Conservation (phyloP, 2,113 vertebrate genomes). For the Strigops habroptila region DNA sequence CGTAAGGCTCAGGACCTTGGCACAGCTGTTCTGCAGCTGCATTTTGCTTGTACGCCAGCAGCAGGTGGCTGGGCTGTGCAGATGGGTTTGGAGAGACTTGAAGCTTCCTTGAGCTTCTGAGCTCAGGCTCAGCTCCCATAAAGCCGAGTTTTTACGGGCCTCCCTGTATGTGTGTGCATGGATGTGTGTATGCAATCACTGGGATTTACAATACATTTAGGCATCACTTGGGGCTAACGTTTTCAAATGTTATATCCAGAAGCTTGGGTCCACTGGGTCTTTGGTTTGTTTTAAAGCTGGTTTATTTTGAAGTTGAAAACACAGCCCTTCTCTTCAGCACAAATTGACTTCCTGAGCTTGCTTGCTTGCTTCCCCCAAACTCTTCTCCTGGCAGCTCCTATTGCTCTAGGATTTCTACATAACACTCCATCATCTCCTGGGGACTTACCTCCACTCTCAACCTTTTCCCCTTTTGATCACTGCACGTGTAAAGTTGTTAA, state of each 20-base stretch:
- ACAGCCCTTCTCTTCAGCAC: background rate
- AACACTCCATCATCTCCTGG: background rate
- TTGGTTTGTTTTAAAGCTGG: background rate
- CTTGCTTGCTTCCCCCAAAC: background rate
- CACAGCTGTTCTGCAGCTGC: conserved; percentile 36
- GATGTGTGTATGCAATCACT: background rate
- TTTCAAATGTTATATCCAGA: background rate
- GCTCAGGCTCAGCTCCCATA: background rate
- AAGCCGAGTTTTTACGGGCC: background rate
- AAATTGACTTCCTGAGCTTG: background rate
- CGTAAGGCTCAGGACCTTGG: background rate
- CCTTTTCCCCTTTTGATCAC: background rate
- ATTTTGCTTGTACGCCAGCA: background rate
- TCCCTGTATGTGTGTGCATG: background rate
- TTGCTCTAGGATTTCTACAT: background rate
- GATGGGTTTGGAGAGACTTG: background rate
- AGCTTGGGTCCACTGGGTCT: background rate
- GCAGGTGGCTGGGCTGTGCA: background rate
- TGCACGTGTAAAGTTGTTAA: background rate
- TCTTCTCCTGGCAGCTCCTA: background rate
- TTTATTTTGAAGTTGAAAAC: conserved; percentile 18
- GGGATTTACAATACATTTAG: background rate
- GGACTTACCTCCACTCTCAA: background rate
- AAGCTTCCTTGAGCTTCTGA: background rate
- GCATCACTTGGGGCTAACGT: background rate